Evolutionary conservation across 2,888 invertebrate species (phyloP), one percentile per base, ranked within the genome.

Genomic region (Aphrophora alni): DNA sequence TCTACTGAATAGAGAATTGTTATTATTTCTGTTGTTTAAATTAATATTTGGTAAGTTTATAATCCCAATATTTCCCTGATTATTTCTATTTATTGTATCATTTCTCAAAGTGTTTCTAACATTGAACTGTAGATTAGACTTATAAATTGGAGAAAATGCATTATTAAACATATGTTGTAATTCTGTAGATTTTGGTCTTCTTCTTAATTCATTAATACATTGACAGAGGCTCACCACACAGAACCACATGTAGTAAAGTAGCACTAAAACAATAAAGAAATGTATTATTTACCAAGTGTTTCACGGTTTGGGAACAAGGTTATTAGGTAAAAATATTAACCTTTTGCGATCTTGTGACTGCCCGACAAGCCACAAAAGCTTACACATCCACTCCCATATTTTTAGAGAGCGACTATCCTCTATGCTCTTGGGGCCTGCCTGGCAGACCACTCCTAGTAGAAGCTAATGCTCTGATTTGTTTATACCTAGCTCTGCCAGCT

Each of bases 141-240:
- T 33, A 33, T 33, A 33, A 4, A 33, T 33, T 33, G 14, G 1
- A 14, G 44, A 44, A 44, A 14, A 44, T 14, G 12, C 59, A 21
- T 21, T 21, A 14, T 3, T 59, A 5, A 59, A 12, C 3, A 59
- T 21, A 4, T 59, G n/a, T 59, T 59, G 59, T 5, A 21, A 59
- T 59, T 59, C 59, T 21, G 59, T 59, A 59, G 59, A 21, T 59
- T n/a, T 59, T 21, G 59, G 59, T 21, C 21, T 59, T 59, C 21
- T 59, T 59, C 59, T 74, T 69, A 74, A 21, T 74, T 74, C 74
- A 38, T n/a, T 28, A 10, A 79, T 59, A 51, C 78, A 79, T 28
- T 79, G 78, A n/a, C 78, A 79, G 0, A 79, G 68, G 24, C 78
- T 79, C 12, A 79, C n/a, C 5, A 79, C 74, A 38, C 78, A 79